phyloP scores from a whole-genome alignment of 2,797 vertebrate species.

The Crenuchus spilurus region DNA sequence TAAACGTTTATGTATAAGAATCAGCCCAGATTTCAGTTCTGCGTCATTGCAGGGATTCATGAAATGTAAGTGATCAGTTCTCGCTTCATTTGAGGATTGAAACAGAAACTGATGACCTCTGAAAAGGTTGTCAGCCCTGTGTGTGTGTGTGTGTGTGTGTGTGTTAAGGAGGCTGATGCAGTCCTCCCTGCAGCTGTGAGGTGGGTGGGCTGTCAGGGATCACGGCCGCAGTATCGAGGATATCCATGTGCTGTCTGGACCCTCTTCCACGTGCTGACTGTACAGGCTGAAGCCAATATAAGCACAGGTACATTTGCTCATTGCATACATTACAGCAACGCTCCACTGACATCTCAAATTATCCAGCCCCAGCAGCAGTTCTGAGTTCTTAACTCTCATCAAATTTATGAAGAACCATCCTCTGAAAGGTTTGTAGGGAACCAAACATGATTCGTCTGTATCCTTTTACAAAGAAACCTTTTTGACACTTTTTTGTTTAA shows the following conservation, averaged over 20 bases:
- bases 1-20: no score
- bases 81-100: constrained; percentile 33
- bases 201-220: constrained; percentile 93
- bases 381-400: no score
- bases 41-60: background rate
- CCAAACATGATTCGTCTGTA: no score
- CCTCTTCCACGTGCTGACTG: constrained; percentile 89
- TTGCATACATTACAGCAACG: no score
- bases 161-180: constrained; percentile 66
- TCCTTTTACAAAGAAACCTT: no score
- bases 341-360: no score
- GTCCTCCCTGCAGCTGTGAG: constrained; percentile 76
- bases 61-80: constrained; percentile 3
- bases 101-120: constrained; percentile 39
- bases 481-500: no score
- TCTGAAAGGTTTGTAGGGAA: no score
- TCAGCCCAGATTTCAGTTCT: no score
- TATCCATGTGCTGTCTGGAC: constrained; percentile 93
- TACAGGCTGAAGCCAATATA: constrained; percentile 71
- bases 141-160: constrained; percentile 29
- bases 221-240: constrained; percentile 80
- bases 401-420: no score
- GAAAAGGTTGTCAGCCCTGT: constrained; percentile 3
- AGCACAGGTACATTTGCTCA: constrained; percentile 63
- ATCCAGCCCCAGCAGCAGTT: no score